A percentile compares a stretch with the other conserved stretches of the same genome.
These are phyloP conservation scores for Alectoris magna DNA, from an alignment of 2,797 vertebrate genomes.

Conservation along the genomic window DNA sequence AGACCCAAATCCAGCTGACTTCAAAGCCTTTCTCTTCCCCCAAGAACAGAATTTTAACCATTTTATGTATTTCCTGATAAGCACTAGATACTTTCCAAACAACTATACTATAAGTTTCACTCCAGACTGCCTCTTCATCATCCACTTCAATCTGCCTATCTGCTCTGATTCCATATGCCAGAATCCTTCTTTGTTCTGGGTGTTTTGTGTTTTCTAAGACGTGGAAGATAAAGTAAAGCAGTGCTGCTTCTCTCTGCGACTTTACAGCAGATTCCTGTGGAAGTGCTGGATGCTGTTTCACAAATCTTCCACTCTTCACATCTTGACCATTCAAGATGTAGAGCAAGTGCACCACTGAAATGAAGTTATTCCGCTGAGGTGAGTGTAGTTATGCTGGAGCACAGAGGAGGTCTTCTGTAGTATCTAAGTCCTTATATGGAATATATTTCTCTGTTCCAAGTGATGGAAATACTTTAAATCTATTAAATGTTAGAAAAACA, in stretches of 20 bases:
- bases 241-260: not conserved
- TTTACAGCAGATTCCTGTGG: not conserved
- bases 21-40: not conserved
- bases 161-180: not conserved
- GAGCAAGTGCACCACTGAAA: not conserved
- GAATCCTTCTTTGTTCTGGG: not conserved
- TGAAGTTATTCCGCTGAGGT: not conserved
- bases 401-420: not conserved
- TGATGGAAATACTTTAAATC: not conserved
- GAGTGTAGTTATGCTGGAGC: not conserved
- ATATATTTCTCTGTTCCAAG: not conserved
- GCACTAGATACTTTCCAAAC: not conserved
- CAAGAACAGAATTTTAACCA: not conserved
- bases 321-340: not conserved
- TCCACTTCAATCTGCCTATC: not conserved
- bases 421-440: not conserved
- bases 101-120: not conserved
- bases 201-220: not conserved
- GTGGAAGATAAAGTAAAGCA: not conserved
- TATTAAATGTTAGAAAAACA: not conserved
- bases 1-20: not conserved
- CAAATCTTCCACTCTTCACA: not conserved
- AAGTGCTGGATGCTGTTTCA: not conserved
- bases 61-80: not conserved
- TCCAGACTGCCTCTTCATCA: not conserved